These are phyloP conservation scores for Drosophila guanche DNA, from an alignment of 1,140 invertebrate species.

Conservation along the genomic window DNA sequence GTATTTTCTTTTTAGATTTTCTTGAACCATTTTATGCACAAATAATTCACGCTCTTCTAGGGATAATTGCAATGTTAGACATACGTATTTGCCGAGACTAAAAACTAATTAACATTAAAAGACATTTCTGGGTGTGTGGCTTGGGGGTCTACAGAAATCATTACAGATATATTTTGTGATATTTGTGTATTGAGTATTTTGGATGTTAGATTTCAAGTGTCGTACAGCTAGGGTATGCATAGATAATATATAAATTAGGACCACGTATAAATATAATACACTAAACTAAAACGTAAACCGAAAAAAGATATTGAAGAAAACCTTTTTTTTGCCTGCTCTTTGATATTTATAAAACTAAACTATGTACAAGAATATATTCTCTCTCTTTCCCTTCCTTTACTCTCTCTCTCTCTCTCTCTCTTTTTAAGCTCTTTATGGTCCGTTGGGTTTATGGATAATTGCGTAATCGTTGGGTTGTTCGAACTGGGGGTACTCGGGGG, in stretches of 20 bases:
- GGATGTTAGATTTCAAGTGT: constrained; percentile 72
- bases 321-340: not conserved
- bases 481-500: constrained; percentile 27
- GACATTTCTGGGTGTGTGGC: constrained; percentile 32
- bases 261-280: constrained; percentile 76
- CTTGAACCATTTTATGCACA: constrained; percentile 16
- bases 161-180: constrained; percentile 74
- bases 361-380: constrained; percentile 73
- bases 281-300: constrained; percentile 53
- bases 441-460: constrained; percentile 26
- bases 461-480: constrained; percentile 56
- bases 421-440: constrained; percentile 68
- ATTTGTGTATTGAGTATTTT: constrained; percentile 82
- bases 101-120: constrained; percentile 78
- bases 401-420: constrained; percentile 17
- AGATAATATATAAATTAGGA: constrained; percentile 53
- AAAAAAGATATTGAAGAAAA: constrained; percentile 59
- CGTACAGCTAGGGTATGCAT: constrained; percentile 52
- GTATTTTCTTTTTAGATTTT: constrained; percentile 28
- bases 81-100: constrained; percentile 49
- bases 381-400: constrained; percentile 1
- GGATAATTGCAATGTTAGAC: constrained; percentile 1
- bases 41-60: too few species aligned
- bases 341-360: constrained; percentile 28
- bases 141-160: constrained; percentile 19